These are phyloP conservation scores for Sylvia borin DNA, from an alignment of 2,797 vertebrate genomes.

Conservation along the genomic window DNA sequence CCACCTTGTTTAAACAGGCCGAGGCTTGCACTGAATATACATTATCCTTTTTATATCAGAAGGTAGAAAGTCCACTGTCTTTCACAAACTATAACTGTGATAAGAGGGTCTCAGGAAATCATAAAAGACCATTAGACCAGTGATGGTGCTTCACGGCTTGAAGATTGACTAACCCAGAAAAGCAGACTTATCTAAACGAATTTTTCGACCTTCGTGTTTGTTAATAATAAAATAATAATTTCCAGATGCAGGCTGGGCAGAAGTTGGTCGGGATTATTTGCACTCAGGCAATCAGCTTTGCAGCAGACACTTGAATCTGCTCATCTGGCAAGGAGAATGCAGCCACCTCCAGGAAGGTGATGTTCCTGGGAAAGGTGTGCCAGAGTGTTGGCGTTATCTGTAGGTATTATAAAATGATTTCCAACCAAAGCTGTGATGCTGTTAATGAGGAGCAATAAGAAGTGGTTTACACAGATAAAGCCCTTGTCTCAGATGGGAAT, in stretches of 20 bases:
- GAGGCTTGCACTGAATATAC: background rate
- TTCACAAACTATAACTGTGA: constrained; percentile 49
- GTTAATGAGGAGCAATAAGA: background rate
- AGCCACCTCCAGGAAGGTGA: constrained; percentile 7
- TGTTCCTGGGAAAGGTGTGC: background rate
- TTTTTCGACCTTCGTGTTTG: background rate
- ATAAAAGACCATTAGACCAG: constrained; percentile 59
- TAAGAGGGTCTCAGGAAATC: constrained; percentile 66
- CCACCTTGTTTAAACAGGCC: constrained; percentile 9
- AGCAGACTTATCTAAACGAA: background rate
- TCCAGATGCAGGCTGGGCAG: background rate
- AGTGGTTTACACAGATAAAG: constrained; percentile 24
- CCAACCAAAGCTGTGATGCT: background rate
- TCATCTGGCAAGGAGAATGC: background rate
- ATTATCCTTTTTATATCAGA: constrained; percentile 53
- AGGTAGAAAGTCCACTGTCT: constrained; percentile 64
- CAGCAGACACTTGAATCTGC: background rate
- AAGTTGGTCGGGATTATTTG: background rate
- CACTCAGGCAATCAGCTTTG: background rate
- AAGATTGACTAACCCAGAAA: background rate
- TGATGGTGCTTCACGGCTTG: constrained; percentile 14
- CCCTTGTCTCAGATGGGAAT: constrained; percentile 36
- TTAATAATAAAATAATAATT: constrained; percentile 11
- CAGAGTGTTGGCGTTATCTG: background rate
- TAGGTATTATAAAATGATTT: background rate